Conservation (phyloP, 2,888 invertebrate genomes). For the Phengaris alcon region DNA sequence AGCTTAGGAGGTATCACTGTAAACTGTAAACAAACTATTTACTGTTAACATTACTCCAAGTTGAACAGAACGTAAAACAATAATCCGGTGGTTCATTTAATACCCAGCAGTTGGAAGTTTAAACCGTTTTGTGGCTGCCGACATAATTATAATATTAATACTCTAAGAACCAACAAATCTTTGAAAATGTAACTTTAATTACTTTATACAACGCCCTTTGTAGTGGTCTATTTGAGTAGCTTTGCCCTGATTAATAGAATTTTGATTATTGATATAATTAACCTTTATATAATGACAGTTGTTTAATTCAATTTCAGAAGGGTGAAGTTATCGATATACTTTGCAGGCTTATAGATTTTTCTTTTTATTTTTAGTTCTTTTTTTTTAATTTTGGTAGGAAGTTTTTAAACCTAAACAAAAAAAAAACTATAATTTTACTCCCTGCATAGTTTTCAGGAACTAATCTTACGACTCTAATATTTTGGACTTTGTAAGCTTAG, state of each 20-base stretch:
- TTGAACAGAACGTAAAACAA: conserved; percentile 17
- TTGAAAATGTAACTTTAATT: conserved; percentile 74
- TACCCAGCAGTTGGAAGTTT: conserved; percentile 27
- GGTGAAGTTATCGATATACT: too few relatives aligned
- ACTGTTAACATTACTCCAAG: not conserved
- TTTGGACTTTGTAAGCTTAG: too few relatives aligned
- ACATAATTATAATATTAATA: conserved; percentile 71
- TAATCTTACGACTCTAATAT: too few relatives aligned
- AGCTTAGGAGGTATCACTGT: not conserved
- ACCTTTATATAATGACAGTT: not conserved
- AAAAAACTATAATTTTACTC: too few relatives aligned
- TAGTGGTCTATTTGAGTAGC: conserved; percentile 53
- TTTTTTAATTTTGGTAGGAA: too few relatives aligned
- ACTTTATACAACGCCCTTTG: conserved; percentile 67
- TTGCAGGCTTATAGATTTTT: too few relatives aligned
- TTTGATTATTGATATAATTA: not conserved
- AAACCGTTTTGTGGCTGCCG: conserved; percentile 49
- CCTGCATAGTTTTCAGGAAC: too few relatives aligned
- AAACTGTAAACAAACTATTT: conserved; percentile 11
- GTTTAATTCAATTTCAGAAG: not conserved
- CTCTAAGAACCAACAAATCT: conserved; percentile 55
- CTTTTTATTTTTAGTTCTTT: too few relatives aligned
- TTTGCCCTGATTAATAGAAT: not conserved
- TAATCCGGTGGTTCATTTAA: conserved; percentile 26
- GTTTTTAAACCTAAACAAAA: too few relatives aligned